These are phyloP conservation scores for Andrena camellia DNA, from an alignment of 2,888 invertebrate species.

Conservation along the genomic window DNA sequence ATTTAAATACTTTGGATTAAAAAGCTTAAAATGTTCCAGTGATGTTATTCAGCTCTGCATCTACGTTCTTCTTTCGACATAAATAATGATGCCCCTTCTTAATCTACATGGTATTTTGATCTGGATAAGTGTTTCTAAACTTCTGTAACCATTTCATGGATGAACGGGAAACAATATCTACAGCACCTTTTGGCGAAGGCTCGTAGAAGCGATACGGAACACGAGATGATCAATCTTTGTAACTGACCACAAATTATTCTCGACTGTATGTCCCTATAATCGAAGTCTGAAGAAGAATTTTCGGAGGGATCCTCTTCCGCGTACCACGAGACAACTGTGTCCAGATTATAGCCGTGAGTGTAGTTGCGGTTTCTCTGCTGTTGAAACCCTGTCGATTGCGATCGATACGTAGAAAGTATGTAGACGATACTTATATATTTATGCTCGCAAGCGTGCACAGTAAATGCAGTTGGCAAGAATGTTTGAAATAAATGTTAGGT, in stretches of 20 bases:
- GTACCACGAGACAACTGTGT: conserved; percentile 62
- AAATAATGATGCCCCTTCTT: too few relatives aligned
- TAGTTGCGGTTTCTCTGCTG: conserved; percentile 58
- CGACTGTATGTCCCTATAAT: conserved; percentile 74
- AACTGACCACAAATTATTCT: conserved; percentile 79
- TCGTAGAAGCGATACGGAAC: conserved; percentile 37
- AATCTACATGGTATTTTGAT: background rate
- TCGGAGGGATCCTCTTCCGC: conserved; percentile 74
- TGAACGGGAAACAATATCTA: conserved; percentile 21
- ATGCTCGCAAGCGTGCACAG: background rate
- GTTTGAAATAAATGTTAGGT: too few relatives aligned
- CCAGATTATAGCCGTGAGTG: conserved; percentile 35
- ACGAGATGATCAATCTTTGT: conserved; percentile 71
- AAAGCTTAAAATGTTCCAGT: too few relatives aligned
- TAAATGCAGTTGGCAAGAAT: background rate
- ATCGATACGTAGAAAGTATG: conserved; percentile 39
- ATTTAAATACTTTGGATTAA: too few relatives aligned
- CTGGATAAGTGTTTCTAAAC: background rate
- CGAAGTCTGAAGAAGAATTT: conserved; percentile 68
- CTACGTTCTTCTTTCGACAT: too few relatives aligned
- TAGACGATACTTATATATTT: background rate
- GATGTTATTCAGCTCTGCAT: too few relatives aligned
- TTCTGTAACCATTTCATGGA: background rate
- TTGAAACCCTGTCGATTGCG: conserved; percentile 52
- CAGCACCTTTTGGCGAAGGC: conserved; percentile 7